Evolutionary conservation across 2,888 invertebrate species (phyloP).

Genomic region (Drosophila demipolita): DNA sequence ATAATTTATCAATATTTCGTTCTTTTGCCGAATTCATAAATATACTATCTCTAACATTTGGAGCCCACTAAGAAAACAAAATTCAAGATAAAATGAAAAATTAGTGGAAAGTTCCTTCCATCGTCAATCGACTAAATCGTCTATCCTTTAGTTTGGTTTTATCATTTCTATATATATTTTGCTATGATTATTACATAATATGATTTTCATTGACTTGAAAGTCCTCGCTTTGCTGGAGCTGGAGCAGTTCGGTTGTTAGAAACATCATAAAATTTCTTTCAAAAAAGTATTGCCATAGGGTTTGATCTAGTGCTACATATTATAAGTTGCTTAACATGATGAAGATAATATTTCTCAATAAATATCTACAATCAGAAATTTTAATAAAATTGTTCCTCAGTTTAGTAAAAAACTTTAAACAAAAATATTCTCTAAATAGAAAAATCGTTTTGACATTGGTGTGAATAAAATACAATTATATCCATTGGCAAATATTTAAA

Average conservation of each 20-base stretch:
- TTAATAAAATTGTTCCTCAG: neutral
- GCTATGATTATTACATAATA: neutral
- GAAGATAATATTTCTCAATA: neutral
- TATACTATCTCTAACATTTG: neutral
- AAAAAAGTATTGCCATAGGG: neutral
- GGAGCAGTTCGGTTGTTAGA: neutral
- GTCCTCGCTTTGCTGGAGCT: neutral
- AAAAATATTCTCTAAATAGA: too few species aligned
- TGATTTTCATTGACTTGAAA: neutral
- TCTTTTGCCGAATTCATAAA: neutral
- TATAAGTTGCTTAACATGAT: neutral
- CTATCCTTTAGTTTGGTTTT: neutral
- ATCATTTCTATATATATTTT: neutral
- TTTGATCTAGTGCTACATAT: neutral
- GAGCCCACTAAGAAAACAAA: neutral
- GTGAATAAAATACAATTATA: too few species aligned
- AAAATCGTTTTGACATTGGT: too few species aligned
- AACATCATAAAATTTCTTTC: neutral
- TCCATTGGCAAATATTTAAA: fast-evolving
- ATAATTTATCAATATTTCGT: slow-evolving; percentile 22
- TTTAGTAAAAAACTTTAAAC: neutral
- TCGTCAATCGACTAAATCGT: neutral
- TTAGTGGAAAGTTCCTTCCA: neutral
- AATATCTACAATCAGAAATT: neutral
- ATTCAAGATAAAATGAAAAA: neutral